These are phyloP conservation scores for Triplophysa dalaica DNA, from an alignment of 2,113 vertebrate species.

Conservation along the genomic window DNA sequence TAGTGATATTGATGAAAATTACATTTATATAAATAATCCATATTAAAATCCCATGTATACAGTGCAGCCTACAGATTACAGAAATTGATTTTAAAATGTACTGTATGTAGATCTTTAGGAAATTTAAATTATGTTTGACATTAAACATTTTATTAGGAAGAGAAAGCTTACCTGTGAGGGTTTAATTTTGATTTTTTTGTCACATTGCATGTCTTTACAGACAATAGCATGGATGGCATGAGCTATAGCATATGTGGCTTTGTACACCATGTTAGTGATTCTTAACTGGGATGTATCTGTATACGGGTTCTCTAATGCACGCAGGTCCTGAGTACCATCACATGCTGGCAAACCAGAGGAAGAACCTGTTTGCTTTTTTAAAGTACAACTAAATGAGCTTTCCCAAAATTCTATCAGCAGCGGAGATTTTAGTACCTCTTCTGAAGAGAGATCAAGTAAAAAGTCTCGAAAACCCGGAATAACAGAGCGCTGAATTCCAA, in stretches of 20 bases:
- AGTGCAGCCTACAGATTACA: not conserved
- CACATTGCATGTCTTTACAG: constrained; percentile 59
- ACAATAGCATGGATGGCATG: constrained; percentile 63
- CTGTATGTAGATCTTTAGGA: not conserved
- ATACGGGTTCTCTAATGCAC: constrained; percentile 59
- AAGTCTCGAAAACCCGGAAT: constrained; percentile 71
- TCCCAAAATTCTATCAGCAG: constrained; percentile 73
- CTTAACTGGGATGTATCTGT: constrained; percentile 70
- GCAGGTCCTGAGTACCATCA: constrained; percentile 64
- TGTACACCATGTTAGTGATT: constrained; percentile 71
- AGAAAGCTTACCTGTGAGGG: constrained; percentile 58
- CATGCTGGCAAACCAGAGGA: constrained; percentile 47
- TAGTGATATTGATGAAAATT: not conserved
- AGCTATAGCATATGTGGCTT: constrained; percentile 71
- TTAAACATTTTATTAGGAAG: not conserved
- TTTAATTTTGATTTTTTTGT: constrained; percentile 53
- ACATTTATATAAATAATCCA: not conserved
- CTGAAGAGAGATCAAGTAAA: constrained; percentile 59
- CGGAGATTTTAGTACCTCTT: constrained; percentile 50
- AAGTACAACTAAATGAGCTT: constrained; percentile 64
- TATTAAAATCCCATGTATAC: not conserved
- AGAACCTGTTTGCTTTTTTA: constrained; percentile 28
- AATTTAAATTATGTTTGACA: not conserved
- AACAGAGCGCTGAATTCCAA: constrained; percentile 61
- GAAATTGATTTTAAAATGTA: not conserved